Base-by-base conservation (phyloP, 2,888 invertebrate genomes). In the Drosophila flavopinicola region DNA sequence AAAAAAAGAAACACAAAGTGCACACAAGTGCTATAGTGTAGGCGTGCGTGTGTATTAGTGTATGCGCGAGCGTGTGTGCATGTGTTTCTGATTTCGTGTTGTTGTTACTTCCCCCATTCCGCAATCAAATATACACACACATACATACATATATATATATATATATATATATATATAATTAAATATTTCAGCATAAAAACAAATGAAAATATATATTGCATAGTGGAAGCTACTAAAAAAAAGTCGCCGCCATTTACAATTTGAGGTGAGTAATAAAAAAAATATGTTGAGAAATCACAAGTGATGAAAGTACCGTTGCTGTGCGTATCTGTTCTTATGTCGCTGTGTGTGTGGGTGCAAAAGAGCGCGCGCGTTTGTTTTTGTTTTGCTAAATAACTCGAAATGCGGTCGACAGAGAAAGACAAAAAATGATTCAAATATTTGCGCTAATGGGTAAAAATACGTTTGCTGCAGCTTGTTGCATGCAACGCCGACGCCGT, bases 371-470 rank as follows among this genome's bases (percentile, higher is more conserved):
- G 63, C 38, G n/a, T 56, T 54, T 52, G 35, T 42, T 71, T 66
- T 71, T 67, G 58, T 74, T 60, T 69, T 63, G 71, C 68, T 61
- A 61, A 73, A 60, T 61, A 57, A 51, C 44, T 49, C 10, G 48
- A 75, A 75, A 69, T 75, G 78, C 75, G 78, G 75, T 61, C 78
- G 69, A 38, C 58, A 17, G 27, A 44, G 33, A 37, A 58, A 74
- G 32, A 45, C 35, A 53, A 33, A 49, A 58, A 70, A 82, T 75
- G 57, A 56, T 60, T 78, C 42, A 75, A 78, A 85, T 78, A 66
- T 64, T 82, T 85, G 60, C 64, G 78, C 60, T 60, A 69, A 78
- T 74, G 82, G 49, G 67, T 75, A 82, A 75, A 82, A 85, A 85
- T 70, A 85, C 61, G 45, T 41, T 41, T 20, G 48, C 52, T 78